Base-by-base conservation (phyloP, 1,140 invertebrate genomes). In the Lutraria rhynchaena region DNA sequence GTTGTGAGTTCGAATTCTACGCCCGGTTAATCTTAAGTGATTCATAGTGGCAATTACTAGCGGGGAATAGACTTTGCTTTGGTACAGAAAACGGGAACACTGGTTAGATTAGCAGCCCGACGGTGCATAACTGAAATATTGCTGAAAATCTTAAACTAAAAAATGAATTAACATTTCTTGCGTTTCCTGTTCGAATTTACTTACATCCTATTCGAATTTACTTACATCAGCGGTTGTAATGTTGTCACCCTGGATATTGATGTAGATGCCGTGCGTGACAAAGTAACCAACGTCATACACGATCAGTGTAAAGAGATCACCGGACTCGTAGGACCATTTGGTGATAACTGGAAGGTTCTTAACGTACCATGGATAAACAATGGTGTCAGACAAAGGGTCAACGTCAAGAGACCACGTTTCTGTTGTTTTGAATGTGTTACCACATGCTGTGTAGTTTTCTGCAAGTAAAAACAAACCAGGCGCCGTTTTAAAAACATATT, bases 251-350 rank as follows among this genome's bases (percentile, higher is more conserved):
- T 51, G 82, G 22, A 86, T 84, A 57, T 86, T 86, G 69, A 81
- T 46, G 22, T 80, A 82, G 15, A 86, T 31, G 15, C 60, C 83
- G 27, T 84, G 78, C 2, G 67, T 58, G 15, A 60, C 17, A 11
- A 67, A 17, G 31, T 84, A 84, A n/a, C 83, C 83, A 2, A 75
- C 83, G 44, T 86, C 85, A 46, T 76, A 80, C n/a, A 86, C 60
- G 11, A 86, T 29, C 22, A 86, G 70, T 0, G 85, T 82, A 58
- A 67, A 83, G 11, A 81, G 33, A 0, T 78, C 75, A 13, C 63
- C 76, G 1, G 63, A 61, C 22, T 41, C n/a, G 13, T 57, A 22
- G 0, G 53, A 27, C 85, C 85, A 86, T 29, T 29, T 55, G 17
- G 53, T 29, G 5, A 22, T 19, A 2, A 27, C 2, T 1, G 49